phyloP scores from a whole-genome alignment of 1,140 invertebrate genomes.

The Temnothorax nylanderi region DNA sequence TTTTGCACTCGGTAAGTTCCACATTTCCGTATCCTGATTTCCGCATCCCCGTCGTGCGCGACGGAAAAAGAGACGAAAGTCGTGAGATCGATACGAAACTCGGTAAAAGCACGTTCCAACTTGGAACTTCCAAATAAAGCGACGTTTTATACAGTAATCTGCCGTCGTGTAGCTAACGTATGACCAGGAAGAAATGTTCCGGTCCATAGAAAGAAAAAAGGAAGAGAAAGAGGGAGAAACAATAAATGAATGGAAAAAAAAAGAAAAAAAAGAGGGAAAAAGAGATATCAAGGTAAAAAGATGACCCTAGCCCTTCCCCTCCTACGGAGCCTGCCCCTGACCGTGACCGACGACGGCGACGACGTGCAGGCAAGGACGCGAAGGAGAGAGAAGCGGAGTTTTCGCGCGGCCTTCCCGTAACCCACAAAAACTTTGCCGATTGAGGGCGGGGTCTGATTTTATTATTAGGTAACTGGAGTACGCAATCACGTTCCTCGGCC shows the following conservation, averaged over 20 bases:
- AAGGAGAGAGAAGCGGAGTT: constrained; percentile 28
- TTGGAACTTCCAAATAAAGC: neutral
- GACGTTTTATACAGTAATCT: neutral
- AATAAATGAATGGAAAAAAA: neutral
- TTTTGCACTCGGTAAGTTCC: neutral
- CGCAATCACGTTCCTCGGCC: constrained; percentile 34
- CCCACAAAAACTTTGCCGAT: constrained; percentile 60
- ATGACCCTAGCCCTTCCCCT: neutral
- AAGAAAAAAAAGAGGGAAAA: neutral
- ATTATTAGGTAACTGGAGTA: constrained; percentile 43
- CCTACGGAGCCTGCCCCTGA: constrained; percentile 29
- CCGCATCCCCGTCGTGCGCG: neutral
- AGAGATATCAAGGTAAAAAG: neutral
- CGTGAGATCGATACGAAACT: constrained; percentile 15
- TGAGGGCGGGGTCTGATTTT: constrained; percentile 30
- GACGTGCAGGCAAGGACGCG: neutral
- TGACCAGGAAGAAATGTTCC: neutral
- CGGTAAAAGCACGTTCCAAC: constrained; percentile 5
- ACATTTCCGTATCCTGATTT: constrained; percentile 11
- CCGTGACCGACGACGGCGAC: constrained; percentile 66
- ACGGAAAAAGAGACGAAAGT: neutral
- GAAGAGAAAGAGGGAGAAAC: neutral
- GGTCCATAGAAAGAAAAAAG: neutral
- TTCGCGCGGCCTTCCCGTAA: constrained; percentile 41
- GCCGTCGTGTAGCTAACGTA: neutral